phyloP scores from a whole-genome alignment of 2,113 vertebrate genomes.

The Irena cyanogastra region DNA sequence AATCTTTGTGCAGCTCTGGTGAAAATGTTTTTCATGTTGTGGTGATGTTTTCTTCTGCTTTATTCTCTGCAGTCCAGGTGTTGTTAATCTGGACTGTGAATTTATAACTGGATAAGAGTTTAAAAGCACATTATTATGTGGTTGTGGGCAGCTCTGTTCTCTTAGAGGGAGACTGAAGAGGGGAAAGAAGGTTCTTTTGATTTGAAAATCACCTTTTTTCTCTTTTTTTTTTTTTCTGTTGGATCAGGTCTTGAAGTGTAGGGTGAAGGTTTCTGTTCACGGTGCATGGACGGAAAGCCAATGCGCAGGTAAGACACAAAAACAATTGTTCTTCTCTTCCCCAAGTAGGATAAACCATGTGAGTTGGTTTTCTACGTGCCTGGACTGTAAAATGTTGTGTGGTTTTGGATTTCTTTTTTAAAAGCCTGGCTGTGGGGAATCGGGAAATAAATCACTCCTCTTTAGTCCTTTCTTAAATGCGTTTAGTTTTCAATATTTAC shows the following conservation, averaged over 20 bases:
- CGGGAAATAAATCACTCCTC: not conserved
- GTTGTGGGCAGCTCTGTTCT: not conserved
- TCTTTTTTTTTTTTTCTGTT: not conserved
- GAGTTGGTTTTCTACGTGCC: not conserved
- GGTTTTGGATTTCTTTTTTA: not conserved
- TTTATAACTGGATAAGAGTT: not conserved
- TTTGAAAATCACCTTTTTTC: not conserved
- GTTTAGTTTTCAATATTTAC: not conserved
- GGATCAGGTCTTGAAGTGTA: conserved; percentile 58
- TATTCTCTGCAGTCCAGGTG: not conserved
- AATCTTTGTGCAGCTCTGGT: not conserved
- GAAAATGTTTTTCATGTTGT: not conserved
- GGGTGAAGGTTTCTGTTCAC: conserved; percentile 77
- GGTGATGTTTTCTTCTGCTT: not conserved
- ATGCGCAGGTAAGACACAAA: conserved; percentile 88
- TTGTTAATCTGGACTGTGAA: not conserved
- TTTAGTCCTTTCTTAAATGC: not conserved
- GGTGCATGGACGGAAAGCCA: conserved; percentile 95
- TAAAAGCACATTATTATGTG: not conserved
- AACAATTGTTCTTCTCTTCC: not conserved
- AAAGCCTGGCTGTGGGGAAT: not conserved
- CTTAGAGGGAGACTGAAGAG: not conserved
- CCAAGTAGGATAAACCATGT: not conserved
- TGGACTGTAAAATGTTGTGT: not conserved
- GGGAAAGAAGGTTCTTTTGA: not conserved